These are phyloP conservation scores for Philaethria dido DNA, from an alignment of 2,888 invertebrate genomes.

Conservation along the genomic window DNA sequence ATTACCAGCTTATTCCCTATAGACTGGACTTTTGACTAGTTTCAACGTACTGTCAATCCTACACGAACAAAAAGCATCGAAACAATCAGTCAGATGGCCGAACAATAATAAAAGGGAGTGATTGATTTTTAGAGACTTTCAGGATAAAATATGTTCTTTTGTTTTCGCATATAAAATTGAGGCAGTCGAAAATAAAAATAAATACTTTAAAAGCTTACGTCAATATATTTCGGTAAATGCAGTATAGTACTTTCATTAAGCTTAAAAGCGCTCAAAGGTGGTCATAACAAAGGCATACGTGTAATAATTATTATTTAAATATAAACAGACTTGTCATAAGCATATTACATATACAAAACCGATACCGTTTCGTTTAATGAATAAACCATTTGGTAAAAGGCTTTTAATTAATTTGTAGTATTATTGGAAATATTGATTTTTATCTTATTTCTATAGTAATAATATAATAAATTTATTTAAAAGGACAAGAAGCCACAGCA, in stretches of 20 bases:
- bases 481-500: conserved; percentile 87
- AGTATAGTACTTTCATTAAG: not conserved
- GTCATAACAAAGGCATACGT: not conserved
- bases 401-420: too few relatives aligned
- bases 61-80: not conserved
- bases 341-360: too few relatives aligned
- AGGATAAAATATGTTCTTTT: conserved; percentile 1
- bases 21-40: not conserved
- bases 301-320: not conserved
- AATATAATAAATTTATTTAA: conserved; percentile 20
- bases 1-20: not conserved
- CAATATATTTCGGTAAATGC: not conserved
- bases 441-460: too few relatives aligned
- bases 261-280: not conserved
- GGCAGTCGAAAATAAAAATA: not conserved
- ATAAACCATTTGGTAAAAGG: too few relatives aligned
- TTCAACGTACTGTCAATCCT: not conserved
- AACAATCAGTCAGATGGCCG: not conserved
- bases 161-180: not conserved
- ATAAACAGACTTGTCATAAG: too few relatives aligned
- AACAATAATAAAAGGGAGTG: conserved; percentile 12
- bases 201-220: not conserved
- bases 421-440: too few relatives aligned
- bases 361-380: too few relatives aligned
- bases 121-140: not conserved